A percentile compares a stretch with the other conserved stretches of the same genome.
Evolutionary conservation across 2,888 invertebrate genomes (phyloP).

Genomic region (Diarsia brunnea): DNA sequence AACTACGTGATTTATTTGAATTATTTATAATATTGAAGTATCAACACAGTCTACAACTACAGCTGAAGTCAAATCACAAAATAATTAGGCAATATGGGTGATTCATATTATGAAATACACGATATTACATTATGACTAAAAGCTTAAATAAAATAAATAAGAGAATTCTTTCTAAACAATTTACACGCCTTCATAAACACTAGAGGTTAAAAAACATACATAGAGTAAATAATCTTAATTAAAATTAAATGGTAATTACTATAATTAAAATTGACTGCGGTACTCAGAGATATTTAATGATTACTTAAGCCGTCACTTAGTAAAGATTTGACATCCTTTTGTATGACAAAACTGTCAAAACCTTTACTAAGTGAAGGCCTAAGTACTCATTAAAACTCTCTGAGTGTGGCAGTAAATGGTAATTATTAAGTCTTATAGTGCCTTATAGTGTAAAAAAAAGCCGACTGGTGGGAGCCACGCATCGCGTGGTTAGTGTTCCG

Average conservation of each 20-base stretch:
- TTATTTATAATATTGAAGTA: conserved; percentile 19
- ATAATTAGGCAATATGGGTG: background rate
- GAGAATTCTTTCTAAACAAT: conserved; percentile 53
- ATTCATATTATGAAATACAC: conserved; percentile 4
- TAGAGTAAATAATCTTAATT: conserved; percentile 39
- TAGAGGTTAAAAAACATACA: conserved; percentile 18
- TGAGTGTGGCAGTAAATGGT: no score
- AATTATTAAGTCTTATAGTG: conserved; percentile 61
- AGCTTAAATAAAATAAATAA: conserved; percentile 53
- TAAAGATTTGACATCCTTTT: no score
- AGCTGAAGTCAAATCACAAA: conserved; percentile 15
- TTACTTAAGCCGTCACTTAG: no score
- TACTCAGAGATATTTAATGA: no score
- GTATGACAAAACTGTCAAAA: no score
- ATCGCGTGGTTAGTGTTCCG: conserved; percentile 13
- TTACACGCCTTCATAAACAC: conserved; percentile 12
- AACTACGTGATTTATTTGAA: conserved; percentile 34
- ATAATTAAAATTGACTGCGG: no score
- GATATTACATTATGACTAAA: conserved; percentile 18
- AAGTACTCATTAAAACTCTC: no score
- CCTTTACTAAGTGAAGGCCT: no score
- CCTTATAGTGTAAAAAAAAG: conserved; percentile 36
- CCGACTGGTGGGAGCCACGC: conserved; percentile 16
- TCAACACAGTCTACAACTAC: background rate
- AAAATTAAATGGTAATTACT: conserved; percentile 45